These are phyloP conservation scores for Cyanoliseus patagonus DNA, from an alignment of 2,113 vertebrate genomes.

Conservation along the genomic window DNA sequence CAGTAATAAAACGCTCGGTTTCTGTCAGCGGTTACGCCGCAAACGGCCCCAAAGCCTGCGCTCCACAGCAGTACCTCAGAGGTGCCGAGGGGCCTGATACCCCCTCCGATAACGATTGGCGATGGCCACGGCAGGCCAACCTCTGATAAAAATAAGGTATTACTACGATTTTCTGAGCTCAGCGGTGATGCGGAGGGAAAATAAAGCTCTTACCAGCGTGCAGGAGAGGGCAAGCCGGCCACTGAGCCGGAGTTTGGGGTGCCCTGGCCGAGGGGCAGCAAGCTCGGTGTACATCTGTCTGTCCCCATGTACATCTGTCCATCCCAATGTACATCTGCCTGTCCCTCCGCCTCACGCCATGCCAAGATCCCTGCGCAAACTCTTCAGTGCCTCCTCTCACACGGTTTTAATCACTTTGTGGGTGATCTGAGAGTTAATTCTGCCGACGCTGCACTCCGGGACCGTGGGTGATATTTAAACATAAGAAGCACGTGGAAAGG, in stretches of 20 bases:
- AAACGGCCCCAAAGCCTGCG: background rate
- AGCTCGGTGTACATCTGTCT: background rate
- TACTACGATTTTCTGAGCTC: background rate
- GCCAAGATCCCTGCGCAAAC: background rate
- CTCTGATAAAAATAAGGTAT: background rate
- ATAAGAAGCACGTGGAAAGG: background rate
- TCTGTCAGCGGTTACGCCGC: background rate
- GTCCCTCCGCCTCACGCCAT: background rate
- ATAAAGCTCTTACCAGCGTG: background rate
- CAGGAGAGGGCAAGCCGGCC: background rate
- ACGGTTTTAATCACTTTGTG: background rate
- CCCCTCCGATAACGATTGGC: background rate
- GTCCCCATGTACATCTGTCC: too few relatives aligned
- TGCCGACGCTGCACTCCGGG: background rate
- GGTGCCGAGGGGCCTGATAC: background rate
- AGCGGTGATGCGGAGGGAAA: background rate
- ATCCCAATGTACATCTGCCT: background rate
- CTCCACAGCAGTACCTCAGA: background rate
- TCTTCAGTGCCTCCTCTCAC: background rate
- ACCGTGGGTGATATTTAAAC: background rate
- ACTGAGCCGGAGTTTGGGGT: background rate
- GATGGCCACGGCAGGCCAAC: background rate
- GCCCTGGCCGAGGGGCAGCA: background rate
- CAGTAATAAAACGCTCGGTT: background rate
- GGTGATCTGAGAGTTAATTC: background rate